Base-by-base conservation (phyloP, 2,113 vertebrate genomes). In the Phalacrocorax carbo region DNA sequence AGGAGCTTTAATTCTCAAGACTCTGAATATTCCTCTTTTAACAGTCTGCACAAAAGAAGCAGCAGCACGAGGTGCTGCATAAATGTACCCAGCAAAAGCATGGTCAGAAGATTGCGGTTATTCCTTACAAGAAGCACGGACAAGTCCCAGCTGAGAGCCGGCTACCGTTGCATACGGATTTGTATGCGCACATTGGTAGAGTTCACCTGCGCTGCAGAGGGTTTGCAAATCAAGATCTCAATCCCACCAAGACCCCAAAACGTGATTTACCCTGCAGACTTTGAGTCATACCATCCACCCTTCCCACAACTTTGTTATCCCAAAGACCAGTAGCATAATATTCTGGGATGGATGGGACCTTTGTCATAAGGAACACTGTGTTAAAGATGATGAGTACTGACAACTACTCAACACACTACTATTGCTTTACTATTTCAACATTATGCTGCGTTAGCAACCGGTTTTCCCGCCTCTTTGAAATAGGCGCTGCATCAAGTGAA, bases 351-450 rank as follows among this genome's bases (percentile, higher is more conserved):
- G 10, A 3, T 0, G 8, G 61, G 20, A n/a, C 13, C 7, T 7
- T 2, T 13, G 36, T 0, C 15, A 21, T 3, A 13, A 34, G 48
- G 15, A 29, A 46, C 12, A 29, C 0, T 8, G 23, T 7, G 3
- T 18, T 48, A 29, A 79, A 60, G 23, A 42, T 3, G 22, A 64
- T 17, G 10, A n/a, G 15, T 40, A 34, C 13, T 21, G 32, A n/a
- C 51, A 44, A 2, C 36, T 25, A 9, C 11, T 60, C 51, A 38
- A 8, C 30, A 34, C 48, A 21, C 21, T 13, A 5, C 6, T 12
- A 2, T 3, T 61, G 40, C 34, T 73, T 78, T 22, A 52, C 44
- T 26, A 15, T 30, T 73, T 73, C 16, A 72, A 60, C 57, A 34
- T 19, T n/a, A 60, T 1, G 0, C 29, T 89, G 58, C 26, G 34